Evolutionary conservation across 2,888 invertebrate species (phyloP).

Genomic region (Nasonia oneida): DNA sequence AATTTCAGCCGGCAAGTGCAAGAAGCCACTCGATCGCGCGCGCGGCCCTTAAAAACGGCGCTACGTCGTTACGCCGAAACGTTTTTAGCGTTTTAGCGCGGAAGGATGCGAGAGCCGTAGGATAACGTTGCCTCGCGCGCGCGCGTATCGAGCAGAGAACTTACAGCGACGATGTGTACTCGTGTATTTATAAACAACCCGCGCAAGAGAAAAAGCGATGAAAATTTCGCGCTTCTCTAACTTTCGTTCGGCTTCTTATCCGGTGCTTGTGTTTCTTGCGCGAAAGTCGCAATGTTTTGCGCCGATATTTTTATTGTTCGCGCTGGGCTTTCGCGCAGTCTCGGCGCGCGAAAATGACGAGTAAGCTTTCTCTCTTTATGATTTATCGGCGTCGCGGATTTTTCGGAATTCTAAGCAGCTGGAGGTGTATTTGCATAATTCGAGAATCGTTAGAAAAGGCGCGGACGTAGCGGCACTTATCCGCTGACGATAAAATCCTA

Average conservation of each 20-base stretch:
- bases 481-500: neutral
- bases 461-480: neutral
- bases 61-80: conserved; percentile 35
- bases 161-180: neutral
- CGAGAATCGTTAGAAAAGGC: conserved; percentile 32
- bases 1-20: conserved; percentile 52
- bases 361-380: no score
- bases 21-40: conserved; percentile 46
- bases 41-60: conserved; percentile 20
- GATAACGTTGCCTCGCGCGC: conserved; percentile 20
- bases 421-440: conserved; percentile 5
- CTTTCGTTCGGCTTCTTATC: neutral
- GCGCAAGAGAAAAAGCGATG: neutral
- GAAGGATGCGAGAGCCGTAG: conserved; percentile 23
- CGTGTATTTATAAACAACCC: neutral
- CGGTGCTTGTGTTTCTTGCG: neutral
- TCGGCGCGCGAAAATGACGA: neutral
- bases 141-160: neutral
- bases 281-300: neutral
- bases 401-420: conserved; percentile 15
- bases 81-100: conserved; percentile 37
- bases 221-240: conserved; percentile 8
- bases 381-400: neutral
- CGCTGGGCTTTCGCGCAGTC: neutral
- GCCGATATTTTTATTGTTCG: neutral